Conservation (phyloP, 2,113 vertebrate genomes). For the Zeus faber region DNA sequence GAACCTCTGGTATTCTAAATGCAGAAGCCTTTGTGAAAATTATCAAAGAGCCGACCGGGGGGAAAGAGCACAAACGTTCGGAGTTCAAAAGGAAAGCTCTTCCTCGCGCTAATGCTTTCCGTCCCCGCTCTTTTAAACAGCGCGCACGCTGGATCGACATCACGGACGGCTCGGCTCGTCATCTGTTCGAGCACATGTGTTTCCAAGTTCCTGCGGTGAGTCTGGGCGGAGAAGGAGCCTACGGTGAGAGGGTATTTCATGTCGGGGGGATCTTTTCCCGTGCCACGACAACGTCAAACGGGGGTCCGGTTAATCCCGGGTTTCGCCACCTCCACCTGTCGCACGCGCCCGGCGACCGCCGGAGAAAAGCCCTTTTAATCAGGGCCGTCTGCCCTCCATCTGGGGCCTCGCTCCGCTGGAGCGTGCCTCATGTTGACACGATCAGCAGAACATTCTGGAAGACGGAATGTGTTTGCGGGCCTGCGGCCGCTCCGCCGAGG, state of each 20-base stretch:
- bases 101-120: constrained; percentile 39
- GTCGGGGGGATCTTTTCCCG: too few relatives aligned
- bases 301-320: too few relatives aligned
- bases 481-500: constrained; percentile 53
- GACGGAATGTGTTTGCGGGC: constrained; percentile 28
- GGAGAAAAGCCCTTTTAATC: neutral
- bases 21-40: constrained; percentile 15
- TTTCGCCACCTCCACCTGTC: too few relatives aligned
- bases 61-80: constrained; percentile 22
- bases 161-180: neutral
- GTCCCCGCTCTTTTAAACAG: constrained; percentile 8
- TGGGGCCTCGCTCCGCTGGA: neutral
- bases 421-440: neutral
- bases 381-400: too few relatives aligned
- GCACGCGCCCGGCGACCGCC: too few relatives aligned
- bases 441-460: constrained; percentile 2
- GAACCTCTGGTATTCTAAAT: neutral
- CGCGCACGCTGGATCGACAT: constrained; percentile 2
- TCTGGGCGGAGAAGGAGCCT: neutral
- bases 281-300: too few relatives aligned
- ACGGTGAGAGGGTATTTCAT: too few relatives aligned
- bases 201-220: constrained; percentile 2
- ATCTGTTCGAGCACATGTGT: constrained; percentile 23
- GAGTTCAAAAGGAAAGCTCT: constrained; percentile 21
- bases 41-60: constrained; percentile 23